Base-by-base conservation (phyloP, 1,140 invertebrate genomes). In the Lanistes nyassanus region DNA sequence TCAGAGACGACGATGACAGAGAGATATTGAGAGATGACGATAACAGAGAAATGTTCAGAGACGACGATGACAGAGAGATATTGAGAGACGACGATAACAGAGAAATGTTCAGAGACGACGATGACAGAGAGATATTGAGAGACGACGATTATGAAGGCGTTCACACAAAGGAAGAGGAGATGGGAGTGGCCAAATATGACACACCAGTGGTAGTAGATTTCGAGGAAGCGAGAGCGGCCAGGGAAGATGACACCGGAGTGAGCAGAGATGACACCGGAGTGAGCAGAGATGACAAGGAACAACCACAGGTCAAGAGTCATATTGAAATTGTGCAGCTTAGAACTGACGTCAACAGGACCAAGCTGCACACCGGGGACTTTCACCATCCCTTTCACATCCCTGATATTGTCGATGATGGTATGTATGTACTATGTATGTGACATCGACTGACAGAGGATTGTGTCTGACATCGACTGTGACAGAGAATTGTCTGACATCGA, bases 331-430 rank as follows among this genome's bases (percentile, higher is more conserved):
- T 67, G 36, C 36, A 67, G 36, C 31, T 67, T 19, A 2, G 36
- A 0, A 36, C 37, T n/a, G 36, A 37, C 2, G 65, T 42, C 36
- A n/a, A 19, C 23, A 67, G 65, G 37, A 67, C n/a, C 34, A 7
- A 9, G 4, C 0, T 21, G 21, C 21, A 67, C 37, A n/a, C 16
- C 1, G 65, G 65, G 5, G 65, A 67, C 37, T 42, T 39, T 23
- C 65, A 67, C 11, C 65, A 67, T 67, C 65, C 65, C 26, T 67
- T 42, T 26, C 65, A 67, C 36, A 31, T 23, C 21, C 65, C 65
- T 3, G 71, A 74, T 34, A 53, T 56, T 34, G 26, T 34, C 36
- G 39, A 74, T 7, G 69, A 62, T 34, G 26, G 56, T 21, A 34
- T 36, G 31, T 58, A 19, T n/a, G 5, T n/a, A n/a, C n/a, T n/a